Percentiles rank a stretch among this genome's conserved stretches.
These are phyloP conservation scores for Scarus forsteni DNA, from an alignment of 2,797 vertebrate genomes.

Conservation along the genomic window DNA sequence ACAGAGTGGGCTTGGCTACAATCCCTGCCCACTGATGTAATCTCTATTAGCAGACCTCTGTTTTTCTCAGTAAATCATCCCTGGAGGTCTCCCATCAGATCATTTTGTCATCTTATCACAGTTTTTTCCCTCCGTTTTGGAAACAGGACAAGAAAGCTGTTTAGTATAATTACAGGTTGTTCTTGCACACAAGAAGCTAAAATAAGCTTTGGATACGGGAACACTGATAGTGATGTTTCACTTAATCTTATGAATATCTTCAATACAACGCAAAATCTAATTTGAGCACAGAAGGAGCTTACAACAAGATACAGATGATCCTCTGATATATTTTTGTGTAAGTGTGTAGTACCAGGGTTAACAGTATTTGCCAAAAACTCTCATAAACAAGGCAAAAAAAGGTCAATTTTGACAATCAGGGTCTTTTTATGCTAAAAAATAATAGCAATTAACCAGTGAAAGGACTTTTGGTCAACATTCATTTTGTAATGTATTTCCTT, in stretches of 20 bases:
- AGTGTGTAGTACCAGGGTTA: too few species aligned
- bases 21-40: conserved; percentile 74
- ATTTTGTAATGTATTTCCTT: too few species aligned
- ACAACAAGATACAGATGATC: background rate
- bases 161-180: conserved; percentile 47
- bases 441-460: too few species aligned
- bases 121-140: conserved; percentile 19
- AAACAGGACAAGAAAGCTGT: conserved; percentile 31
- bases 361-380: too few species aligned
- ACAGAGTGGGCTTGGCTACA: conserved; percentile 55
- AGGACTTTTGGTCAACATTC: too few species aligned
- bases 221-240: conserved; percentile 59
- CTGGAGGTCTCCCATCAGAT: conserved; percentile 58
- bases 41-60: conserved; percentile 72
- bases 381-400: too few species aligned
- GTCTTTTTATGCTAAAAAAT: too few species aligned
- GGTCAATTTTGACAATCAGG: too few species aligned
- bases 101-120: conserved; percentile 33
- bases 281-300: conserved; percentile 34
- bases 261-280: conserved; percentile 46
- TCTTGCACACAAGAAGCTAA: conserved; percentile 38
- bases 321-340: too few species aligned
- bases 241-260: conserved; percentile 64
- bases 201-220: conserved; percentile 50
- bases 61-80: conserved; percentile 72